Evolutionary conservation across 2,113 vertebrate genomes (phyloP).

Genomic region (Eurypyga helias): DNA sequence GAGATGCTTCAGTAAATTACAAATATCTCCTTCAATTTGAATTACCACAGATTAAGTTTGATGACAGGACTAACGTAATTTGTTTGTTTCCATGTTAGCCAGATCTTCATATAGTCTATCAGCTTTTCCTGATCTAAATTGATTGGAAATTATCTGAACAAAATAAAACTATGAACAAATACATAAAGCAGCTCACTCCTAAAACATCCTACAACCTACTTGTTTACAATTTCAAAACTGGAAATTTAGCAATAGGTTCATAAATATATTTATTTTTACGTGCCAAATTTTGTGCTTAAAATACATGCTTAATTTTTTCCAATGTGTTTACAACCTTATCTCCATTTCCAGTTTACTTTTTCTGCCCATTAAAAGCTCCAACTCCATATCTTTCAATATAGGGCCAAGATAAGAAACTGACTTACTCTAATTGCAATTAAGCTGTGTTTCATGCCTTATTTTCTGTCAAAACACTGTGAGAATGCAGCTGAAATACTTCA

Average conservation of each 20-base stretch:
- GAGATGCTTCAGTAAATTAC: not conserved
- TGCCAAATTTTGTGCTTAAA: not conserved
- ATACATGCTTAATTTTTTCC: not conserved
- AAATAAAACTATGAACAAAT: not conserved
- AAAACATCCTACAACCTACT: not conserved
- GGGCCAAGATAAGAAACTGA: not conserved
- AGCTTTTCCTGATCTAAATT: slow-evolving; percentile 76
- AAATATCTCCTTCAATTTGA: not conserved
- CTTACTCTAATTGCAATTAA: not conserved
- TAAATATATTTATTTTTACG: not conserved
- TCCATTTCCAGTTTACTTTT: not conserved
- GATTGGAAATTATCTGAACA: not conserved
- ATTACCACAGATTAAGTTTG: not conserved
- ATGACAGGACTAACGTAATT: not conserved
- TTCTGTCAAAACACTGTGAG: not conserved
- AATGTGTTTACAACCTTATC: not conserved
- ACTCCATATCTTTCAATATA: not conserved
- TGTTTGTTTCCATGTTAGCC: slow-evolving; percentile 64
- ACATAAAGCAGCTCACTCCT: not conserved
- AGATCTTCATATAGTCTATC: slow-evolving; percentile 83
- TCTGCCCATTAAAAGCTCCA: not conserved
- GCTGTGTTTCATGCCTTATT: not conserved
- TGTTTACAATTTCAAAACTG: not conserved
- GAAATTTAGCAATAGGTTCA: not conserved
- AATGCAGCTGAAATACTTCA: not conserved